Evolutionary conservation across 2,888 invertebrate species (phyloP).

Genomic region (Flabesymbios commensalis): DNA sequence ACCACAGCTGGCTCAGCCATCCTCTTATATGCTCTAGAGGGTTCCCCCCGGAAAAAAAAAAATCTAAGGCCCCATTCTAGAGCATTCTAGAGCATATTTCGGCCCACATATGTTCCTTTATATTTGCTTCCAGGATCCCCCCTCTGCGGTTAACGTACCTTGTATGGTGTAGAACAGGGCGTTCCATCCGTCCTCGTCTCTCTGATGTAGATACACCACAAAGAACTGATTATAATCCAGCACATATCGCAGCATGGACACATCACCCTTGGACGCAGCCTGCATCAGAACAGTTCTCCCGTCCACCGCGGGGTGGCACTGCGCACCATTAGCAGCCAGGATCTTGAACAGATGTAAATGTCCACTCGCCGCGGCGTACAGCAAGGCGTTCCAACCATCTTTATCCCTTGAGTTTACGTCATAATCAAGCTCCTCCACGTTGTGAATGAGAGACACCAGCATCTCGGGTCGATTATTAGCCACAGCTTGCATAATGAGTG

Average conservation of each 20-base stretch:
- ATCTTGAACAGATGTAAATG: constrained; percentile 18
- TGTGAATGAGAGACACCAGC: constrained; percentile 9
- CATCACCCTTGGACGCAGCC: constrained; percentile 29
- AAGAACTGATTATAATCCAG: constrained; percentile 22
- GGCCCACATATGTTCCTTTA: no score
- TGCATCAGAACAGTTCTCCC: constrained; percentile 35
- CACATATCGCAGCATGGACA: constrained; percentile 16
- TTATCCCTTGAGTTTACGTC: constrained; percentile 29
- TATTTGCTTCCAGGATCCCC: no score
- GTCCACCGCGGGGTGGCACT: constrained; percentile 21
- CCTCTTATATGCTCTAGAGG: no score
- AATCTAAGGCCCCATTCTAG: no score
- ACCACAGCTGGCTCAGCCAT: no score
- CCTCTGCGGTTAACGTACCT: no score
- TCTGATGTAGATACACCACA: constrained; percentile 16
- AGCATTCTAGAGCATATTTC: no score
- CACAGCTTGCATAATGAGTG: constrained; percentile 32
- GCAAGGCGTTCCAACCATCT: constrained; percentile 30
- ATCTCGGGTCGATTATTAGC: constrained; percentile 23
- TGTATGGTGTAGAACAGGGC: constrained; percentile 32
- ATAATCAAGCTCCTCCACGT: constrained; percentile 8
- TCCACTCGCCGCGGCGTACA: constrained; percentile 30
- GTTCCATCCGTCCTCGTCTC: constrained; percentile 32
- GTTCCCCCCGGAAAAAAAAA: no score
- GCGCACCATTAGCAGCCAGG: constrained; percentile 15